phyloP scores from a whole-genome alignment of 2,113 vertebrate genomes.

The Leuciscus idus region DNA sequence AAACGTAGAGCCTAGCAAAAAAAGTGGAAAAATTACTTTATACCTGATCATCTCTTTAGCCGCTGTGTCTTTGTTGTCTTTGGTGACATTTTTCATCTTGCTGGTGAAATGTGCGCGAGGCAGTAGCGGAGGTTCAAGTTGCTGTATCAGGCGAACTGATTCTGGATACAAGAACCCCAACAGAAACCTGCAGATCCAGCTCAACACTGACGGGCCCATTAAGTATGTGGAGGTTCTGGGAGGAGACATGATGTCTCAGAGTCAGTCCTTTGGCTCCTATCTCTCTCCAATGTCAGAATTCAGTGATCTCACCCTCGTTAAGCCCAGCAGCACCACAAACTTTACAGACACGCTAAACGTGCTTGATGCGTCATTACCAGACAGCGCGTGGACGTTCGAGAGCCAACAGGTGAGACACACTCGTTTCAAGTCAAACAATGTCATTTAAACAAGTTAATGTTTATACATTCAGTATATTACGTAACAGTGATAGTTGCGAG shows the following conservation, averaged over 20 bases:
- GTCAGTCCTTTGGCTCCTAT: conserved; percentile 75
- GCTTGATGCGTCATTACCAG: conserved; percentile 71
- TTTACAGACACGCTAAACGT: conserved; percentile 68
- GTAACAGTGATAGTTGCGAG: not conserved
- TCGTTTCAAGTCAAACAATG: no score
- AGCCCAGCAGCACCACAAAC: conserved; percentile 70
- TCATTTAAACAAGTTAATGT: not conserved
- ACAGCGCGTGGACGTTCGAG: conserved; percentile 72
- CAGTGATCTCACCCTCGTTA: conserved; percentile 76
- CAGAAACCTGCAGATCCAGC: conserved; percentile 75
- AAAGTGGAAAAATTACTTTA: conserved; percentile 68
- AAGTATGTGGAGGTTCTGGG: conserved; percentile 77
- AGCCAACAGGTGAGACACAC: conserved; percentile 69
- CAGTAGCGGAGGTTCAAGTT: conserved; percentile 47
- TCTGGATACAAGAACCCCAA: conserved; percentile 68
- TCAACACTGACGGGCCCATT: conserved; percentile 76
- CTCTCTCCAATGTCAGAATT: conserved; percentile 75
- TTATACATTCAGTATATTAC: not conserved
- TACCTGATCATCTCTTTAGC: conserved; percentile 68
- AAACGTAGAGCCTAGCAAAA: conserved; percentile 64
- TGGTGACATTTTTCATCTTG: conserved; percentile 61
- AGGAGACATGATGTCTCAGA: conserved; percentile 70
- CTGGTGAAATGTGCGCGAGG: conserved; percentile 57
- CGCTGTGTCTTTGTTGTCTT: conserved; percentile 56
- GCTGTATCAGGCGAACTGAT: conserved; percentile 59